Evolutionary conservation across 1,140 invertebrate genomes (phyloP), one percentile per base, ranked within the genome.

Genomic region (Trypoxylus dichotomus): DNA sequence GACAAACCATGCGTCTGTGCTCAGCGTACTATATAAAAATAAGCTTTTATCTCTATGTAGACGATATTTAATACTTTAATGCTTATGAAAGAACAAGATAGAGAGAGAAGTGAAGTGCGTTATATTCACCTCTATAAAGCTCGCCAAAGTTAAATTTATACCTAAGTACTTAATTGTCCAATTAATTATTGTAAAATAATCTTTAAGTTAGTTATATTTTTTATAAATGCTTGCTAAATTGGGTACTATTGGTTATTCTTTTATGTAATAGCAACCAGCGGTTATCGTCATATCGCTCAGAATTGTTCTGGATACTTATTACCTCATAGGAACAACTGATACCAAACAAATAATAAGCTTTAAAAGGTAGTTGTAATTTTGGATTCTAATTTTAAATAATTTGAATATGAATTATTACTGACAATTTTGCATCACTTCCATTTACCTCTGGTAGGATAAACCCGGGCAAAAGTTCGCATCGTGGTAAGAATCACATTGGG

Each of bases 31-130:
- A 27, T 68, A 68, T 15, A 68, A 68, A 68, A 68, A 68, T 27
- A 25, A 11, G 24, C 21, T 68, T 68, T 68, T 68, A 68, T 68
- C 60, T 68, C 21, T 68, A 6, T 29, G 60, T 25, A 68, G 60
- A 68, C 60, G 27, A 68, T 68, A 68, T 68, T 68, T 68, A 68
- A 68, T 68, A 24, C 60, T 27, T 68, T 27, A 68, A 27, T 68
- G 60, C 7, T 11, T 7, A 24, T 15, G 8, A 68, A 68, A 29
- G 27, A 25, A 8, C 24, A 29, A 68, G 24, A 63, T n/a, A 24
- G 60, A 68, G 47, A 54, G 47, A 54, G 10, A 37, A 37, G 5
- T 37, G 5, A 7, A 37, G 32, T 37, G 32, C 10, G 32, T 5
- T 37, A 8, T 37, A 37, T 37, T 37, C 10, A 37, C 10, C 32